Evolutionary conservation across 2,797 vertebrate species (phyloP), one percentile per base, ranked within the genome.

Genomic region (Bradypodion pumilum): DNA sequence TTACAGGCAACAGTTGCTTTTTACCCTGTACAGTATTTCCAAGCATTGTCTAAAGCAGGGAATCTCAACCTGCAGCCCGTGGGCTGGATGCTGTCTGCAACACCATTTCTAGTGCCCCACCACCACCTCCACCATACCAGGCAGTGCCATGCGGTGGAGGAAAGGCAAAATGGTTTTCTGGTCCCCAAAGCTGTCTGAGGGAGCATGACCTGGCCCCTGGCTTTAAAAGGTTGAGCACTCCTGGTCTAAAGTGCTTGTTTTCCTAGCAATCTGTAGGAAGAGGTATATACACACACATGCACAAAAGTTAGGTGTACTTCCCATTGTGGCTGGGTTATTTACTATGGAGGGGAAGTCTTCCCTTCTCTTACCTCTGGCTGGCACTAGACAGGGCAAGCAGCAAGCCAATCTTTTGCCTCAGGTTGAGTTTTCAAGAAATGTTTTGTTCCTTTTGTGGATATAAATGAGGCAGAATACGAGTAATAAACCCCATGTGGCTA

Each of bases 391-490:
- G 37, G 37, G 8, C 27, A 49, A 23, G 68, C 46, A 74, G 62
- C 15, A 75, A 37, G 62, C 68, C 83, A 81, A 70, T 78, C 32
- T 44, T 40, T 72, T n/a, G n/a, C n/a, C n/a, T n/a, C n/a, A n/a
- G 87, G 87, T 63, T 86, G n/a, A 13, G 42, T 75, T 66, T 75
- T 60, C 35, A 10, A 29, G 32, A 23, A 78, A 44, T 56, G 23
- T 78, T 79, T 80, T 42, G 37, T 35, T 75, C 40, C 72, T 62
- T 80, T 82, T 70, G 40, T 62, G 66, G 75, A 83, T 78, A 80
- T 70, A 86, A 76, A 84, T 78, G 42, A 59, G 62, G 42, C n/a
- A 19, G 16, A 40, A 5, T 66, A 74, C 66, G 63, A 32, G 40
- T 62, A 60, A 79, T 79, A 74, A 46, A 78, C 40, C 40, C 4